Percentiles rank a stretch among this genome's conserved stretches.
These are phyloP conservation scores for Malthinus seriepunctatus DNA, from an alignment of 2,888 invertebrate genomes.

Conservation along the genomic window DNA sequence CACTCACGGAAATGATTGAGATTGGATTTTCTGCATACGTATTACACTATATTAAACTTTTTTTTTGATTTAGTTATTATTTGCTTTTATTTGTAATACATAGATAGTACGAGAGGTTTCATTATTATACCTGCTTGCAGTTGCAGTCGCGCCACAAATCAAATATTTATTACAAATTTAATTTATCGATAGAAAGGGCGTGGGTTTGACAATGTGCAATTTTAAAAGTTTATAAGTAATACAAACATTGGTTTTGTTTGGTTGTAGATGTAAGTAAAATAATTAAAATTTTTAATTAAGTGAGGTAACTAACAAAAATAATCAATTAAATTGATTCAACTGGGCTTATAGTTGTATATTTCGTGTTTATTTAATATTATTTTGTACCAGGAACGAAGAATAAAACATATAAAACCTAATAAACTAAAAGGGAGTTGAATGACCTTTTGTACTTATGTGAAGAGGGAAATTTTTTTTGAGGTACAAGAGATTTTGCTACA, in stretches of 20 bases:
- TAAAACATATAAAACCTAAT: not conserved
- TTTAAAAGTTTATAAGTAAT: too few relatives aligned
- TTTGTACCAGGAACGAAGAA: conserved; percentile 9
- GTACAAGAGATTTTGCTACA: not conserved
- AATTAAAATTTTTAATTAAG: not conserved
- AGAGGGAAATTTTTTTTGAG: conserved; percentile 4
- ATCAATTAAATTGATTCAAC: not conserved
- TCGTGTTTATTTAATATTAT: conserved; percentile 2
- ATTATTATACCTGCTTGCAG: too few relatives aligned
- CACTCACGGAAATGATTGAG: not conserved
- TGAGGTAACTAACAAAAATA: conserved; percentile 1
- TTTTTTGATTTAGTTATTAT: not conserved
- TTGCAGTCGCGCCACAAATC: not conserved
- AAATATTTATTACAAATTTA: not conserved
- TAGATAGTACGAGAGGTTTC: too few relatives aligned
- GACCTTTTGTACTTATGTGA: conserved; percentile 1
- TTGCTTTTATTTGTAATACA: not conserved
- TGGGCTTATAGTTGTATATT: not conserved
- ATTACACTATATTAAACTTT: too few relatives aligned
- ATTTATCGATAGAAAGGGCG: too few relatives aligned
- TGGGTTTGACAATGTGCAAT: too few relatives aligned
- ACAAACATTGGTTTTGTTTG: too few relatives aligned
- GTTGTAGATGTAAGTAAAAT: too few relatives aligned
- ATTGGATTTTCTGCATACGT: not conserved
- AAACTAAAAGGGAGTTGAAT: conserved; percentile 6